Base-by-base conservation (phyloP, 1,140 invertebrate species). In the Campoletis sonorensis region DNA sequence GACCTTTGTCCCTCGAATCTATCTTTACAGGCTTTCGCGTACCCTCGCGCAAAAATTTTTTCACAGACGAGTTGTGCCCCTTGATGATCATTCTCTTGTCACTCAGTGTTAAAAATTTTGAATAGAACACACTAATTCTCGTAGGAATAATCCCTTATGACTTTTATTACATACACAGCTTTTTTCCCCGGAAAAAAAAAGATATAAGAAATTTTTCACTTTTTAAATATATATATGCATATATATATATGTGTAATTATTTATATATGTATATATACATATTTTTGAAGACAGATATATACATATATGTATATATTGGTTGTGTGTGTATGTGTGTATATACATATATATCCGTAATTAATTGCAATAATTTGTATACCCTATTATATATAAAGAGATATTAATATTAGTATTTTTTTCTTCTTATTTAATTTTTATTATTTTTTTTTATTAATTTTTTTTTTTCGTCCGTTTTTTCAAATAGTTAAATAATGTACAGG, bases 401-500 rank as follows among this genome's bases (percentile, higher is more conserved):
- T 88, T 90, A 87, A 90, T 90, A 88, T 87, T 88, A 88, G 85
- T 87, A 37, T 86, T 80, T 85, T 88, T 86, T 89, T 86, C 87
- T 54, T 54, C 15, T 54, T 88, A 83, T 79, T 85, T 37, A 37
- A 85, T 85, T 87, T 83, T 89, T 89, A 89, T 80, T 88, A 40
- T 79, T 68, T 88, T 15, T 67, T 70, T 40, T 82, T 82, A 64
- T 49, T n/a, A n/a, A n/a, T 45, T 87, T 89, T 85, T 76, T 86
- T 87, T 86, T 86, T 85, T 89, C n/a, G n/a, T n/a, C n/a, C n/a
- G n/a, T n/a, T n/a, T n/a, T n/a, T n/a, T n/a, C n/a, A n/a, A n/a
- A n/a, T 89, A 87, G 81, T 89, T 89, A 87, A 89, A 88, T 90
- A 90, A 90, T 91, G 86, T 91, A 91, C 90, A 91, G 85, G 83